A percentile compares a stretch with the other conserved stretches of the same genome.
phyloP scores from a whole-genome alignment of 1,140 invertebrate genomes.

The Drosophila tropicalis region DNA sequence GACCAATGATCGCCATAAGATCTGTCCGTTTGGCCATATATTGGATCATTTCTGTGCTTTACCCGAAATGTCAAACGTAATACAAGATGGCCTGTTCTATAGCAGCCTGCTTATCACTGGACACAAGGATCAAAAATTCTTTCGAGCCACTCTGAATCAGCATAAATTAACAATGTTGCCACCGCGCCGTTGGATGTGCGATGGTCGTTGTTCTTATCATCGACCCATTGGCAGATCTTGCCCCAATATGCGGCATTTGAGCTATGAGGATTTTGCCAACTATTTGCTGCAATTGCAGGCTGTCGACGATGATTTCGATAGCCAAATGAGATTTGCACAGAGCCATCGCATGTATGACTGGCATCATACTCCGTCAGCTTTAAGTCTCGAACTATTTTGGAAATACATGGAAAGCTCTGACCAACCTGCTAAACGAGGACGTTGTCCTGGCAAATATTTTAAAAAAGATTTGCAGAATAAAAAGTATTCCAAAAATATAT shows the following conservation, averaged over 20 bases:
- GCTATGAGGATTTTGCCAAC: conserved; percentile 17
- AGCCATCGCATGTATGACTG: not conserved
- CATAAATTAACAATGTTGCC: not conserved
- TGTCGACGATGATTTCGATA: not conserved
- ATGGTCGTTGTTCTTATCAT: conserved; percentile 39
- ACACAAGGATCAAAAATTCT: not conserved
- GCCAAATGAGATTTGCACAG: not conserved
- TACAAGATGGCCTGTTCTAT: conserved; percentile 44
- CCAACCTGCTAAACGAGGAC: not conserved
- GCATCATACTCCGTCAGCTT: not conserved
- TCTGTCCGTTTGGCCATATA: conserved; percentile 11
- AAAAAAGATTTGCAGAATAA: not conserved
- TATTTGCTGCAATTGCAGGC: not conserved
- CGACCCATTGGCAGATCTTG: not conserved
- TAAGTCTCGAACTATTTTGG: not conserved
- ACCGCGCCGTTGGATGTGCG: conserved; percentile 35
- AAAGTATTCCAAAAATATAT: not conserved
- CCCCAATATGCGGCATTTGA: conserved; percentile 47
- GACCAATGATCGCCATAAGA: not conserved
- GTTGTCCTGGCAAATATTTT: not conserved
- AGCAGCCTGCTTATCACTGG: conserved; percentile 35
- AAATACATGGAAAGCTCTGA: not conserved
- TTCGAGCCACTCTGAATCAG: not conserved
- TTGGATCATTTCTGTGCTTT: conserved; percentile 7
- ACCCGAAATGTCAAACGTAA: not conserved